Base-by-base conservation (phyloP, 92 coral and sea anemone species). In the Chrysogorgia sp. region DNA sequence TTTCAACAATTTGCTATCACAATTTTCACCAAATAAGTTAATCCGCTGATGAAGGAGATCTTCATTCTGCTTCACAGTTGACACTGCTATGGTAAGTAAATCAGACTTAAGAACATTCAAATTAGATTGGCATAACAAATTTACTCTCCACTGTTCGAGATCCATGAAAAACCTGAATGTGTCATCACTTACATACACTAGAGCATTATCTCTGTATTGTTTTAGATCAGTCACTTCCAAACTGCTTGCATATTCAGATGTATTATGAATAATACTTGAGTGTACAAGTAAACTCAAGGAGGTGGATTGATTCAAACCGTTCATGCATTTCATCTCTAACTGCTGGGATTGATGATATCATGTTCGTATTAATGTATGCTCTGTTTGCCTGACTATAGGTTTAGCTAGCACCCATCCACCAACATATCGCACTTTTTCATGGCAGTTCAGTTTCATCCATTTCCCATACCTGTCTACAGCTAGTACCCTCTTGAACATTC, bases 191-290 rank as follows among this genome's bases (percentile, higher is more conserved):
- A 79, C 56, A 48, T 79, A 69, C 55, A 67, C 69, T 57, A 79
- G 71, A 14, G 58, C 74, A 40, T 81, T 63, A 7, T 41, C 67
- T 70, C 88, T 79, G 69, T 79, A 85, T 31, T 85, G 81, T 22
- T 53, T 79, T 14, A 13, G 37, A 81, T 85, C 77, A 13, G 71
- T 85, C 10, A 85, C 84, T 32, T 48, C 74, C 17, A 79, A 67
- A 34, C 52, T 65, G 71, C 71, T 64, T 33, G 47, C 28, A 37
- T 64, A 64, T 28, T 35, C 7, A 35, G 74, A 35, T 21, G 57
- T 35, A 2, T 53, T 55, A 67, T 40, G 57, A 0, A 67, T 41
- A 8, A 29, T 24, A 41, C 74, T 67, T 9, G 74, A 67, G 74
- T 67, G 35, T 2, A 67, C 74, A 17, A 67, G 15, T 35, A 67